phyloP scores from a whole-genome alignment of 2,888 invertebrate species.

The Abscondita cerata region DNA sequence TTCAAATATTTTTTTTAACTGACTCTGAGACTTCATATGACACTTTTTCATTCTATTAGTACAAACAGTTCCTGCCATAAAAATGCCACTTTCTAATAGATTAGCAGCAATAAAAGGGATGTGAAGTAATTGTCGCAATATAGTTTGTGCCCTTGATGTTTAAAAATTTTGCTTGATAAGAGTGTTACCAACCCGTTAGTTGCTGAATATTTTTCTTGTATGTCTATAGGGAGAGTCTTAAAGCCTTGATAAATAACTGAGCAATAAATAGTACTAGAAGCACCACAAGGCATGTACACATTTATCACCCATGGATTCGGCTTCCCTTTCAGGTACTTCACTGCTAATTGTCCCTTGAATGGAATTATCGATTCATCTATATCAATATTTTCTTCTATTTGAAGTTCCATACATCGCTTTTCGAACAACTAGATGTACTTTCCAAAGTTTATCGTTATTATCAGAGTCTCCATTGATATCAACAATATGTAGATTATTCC shows the following conservation, averaged over 20 bases:
- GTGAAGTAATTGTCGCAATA: constrained; percentile 25
- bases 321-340: no score
- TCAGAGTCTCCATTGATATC: constrained; percentile 21
- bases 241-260: constrained; percentile 33
- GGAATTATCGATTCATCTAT: constrained; percentile 30
- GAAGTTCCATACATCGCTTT: constrained; percentile 32
- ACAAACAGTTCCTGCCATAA: neutral
- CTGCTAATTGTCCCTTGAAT: constrained; percentile 30
- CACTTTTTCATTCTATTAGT: constrained; percentile 10
- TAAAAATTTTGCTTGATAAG: constrained; percentile 18
- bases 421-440: constrained; percentile 32
- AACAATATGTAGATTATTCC: constrained; percentile 30
- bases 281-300: constrained; percentile 34
- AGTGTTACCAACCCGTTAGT: constrained; percentile 17
- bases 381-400: constrained; percentile 32
- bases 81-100: neutral
- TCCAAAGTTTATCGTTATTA: constrained; percentile 31
- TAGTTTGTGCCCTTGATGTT: constrained; percentile 20
- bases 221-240: constrained; percentile 14
- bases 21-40: neutral
- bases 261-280: constrained; percentile 33
- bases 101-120: constrained; percentile 6
- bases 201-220: constrained; percentile 23
- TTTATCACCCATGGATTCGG: constrained; percentile 4
- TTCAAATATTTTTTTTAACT: constrained; percentile 10